A percentile compares a stretch with the other conserved stretches of the same genome.
phyloP scores from a whole-genome alignment of 2,888 invertebrate species.

The Morpho deidamia region DNA sequence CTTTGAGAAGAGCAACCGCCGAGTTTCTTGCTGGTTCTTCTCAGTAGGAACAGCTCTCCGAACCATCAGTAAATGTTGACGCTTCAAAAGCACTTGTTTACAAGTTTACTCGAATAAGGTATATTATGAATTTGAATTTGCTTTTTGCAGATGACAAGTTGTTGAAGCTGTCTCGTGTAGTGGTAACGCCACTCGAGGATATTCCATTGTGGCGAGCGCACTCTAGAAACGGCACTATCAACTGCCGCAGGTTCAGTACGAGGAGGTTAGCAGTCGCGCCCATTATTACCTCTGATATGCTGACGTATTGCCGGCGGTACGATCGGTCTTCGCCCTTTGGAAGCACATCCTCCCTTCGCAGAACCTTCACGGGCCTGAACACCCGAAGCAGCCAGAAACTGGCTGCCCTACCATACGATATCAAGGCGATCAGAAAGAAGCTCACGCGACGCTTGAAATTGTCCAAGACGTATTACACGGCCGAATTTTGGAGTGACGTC shows the following conservation, averaged over 20 bases:
- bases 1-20: too few species aligned
- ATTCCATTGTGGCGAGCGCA: neutral
- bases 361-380: too few species aligned
- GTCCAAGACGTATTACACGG: neutral
- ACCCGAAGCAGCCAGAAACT: too few species aligned
- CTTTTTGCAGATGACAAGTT: slow-evolving; percentile 12
- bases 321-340: neutral
- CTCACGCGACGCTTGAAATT: neutral
- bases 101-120: too few species aligned
- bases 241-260: slow-evolving; percentile 2
- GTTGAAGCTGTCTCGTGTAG: neutral
- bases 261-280: neutral
- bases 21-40: too few species aligned
- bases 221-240: neutral
- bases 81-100: too few species aligned
- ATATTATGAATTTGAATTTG: too few species aligned
- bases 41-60: too few species aligned
- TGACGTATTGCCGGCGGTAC: neutral
- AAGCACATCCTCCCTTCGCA: too few species aligned
- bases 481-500: slow-evolving; percentile 1
- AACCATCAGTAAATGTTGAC: too few species aligned
- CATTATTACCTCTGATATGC: too few species aligned
- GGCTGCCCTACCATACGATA: too few species aligned
- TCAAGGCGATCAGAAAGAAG: neutral
- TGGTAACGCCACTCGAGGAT: slow-evolving; percentile 5